These are phyloP conservation scores for Lysandra bellargus DNA, from an alignment of 2,888 invertebrate species.

Conservation along the genomic window DNA sequence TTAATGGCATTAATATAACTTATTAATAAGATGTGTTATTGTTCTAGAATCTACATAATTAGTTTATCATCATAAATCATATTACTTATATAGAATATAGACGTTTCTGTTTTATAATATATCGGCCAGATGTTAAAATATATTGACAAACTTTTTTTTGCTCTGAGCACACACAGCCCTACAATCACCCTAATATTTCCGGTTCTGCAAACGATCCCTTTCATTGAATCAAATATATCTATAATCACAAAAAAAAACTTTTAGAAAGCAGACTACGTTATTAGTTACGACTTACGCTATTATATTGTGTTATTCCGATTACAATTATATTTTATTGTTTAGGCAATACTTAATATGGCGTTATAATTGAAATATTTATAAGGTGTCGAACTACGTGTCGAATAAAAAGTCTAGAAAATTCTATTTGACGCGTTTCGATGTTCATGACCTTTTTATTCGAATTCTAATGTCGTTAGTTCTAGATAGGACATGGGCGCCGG, in stretches of 20 bases:
- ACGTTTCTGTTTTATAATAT: too few relatives aligned
- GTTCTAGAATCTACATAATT: too few relatives aligned
- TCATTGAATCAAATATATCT: constrained; percentile 64
- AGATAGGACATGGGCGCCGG: background rate
- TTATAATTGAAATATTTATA: constrained; percentile 6
- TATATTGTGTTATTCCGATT: constrained; percentile 37
- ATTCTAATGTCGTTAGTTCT: background rate
- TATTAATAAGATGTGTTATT: too few relatives aligned
- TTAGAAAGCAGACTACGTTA: constrained; percentile 57
- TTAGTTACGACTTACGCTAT: constrained; percentile 40
- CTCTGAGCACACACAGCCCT: constrained; percentile 3
- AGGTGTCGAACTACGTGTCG: background rate
- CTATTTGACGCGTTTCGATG: constrained; percentile 3
- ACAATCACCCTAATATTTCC: constrained; percentile 57
- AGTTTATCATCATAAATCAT: too few relatives aligned
- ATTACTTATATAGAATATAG: too few relatives aligned
- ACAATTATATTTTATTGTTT: constrained; percentile 28
- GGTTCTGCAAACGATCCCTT: constrained; percentile 65
- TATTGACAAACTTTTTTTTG: background rate
- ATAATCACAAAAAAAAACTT: constrained; percentile 63
- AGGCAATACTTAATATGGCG: constrained; percentile 11
- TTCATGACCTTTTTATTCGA: background rate
- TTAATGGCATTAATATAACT: too few relatives aligned
- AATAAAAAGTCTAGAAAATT: constrained; percentile 25
- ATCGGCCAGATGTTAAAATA: background rate